These are phyloP conservation scores for Pleuronectes platessa DNA, from an alignment of 2,113 vertebrate genomes.

Conservation along the genomic window DNA sequence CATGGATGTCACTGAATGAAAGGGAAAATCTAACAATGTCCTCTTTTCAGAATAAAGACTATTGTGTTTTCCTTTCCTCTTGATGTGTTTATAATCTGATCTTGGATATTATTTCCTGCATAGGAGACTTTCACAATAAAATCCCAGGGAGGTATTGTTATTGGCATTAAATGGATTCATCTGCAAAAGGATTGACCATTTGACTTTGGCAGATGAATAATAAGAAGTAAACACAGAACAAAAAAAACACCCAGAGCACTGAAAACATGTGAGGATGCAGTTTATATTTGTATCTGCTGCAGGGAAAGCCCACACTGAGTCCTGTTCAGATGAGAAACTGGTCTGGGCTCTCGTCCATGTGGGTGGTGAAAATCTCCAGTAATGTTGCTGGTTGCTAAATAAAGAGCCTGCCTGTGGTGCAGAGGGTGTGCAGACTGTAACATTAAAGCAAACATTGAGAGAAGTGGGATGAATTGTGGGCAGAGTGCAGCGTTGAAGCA, in stretches of 20 bases:
- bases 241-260: background rate
- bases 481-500: constrained; percentile 14
- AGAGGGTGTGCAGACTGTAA: constrained; percentile 19
- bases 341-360: constrained; percentile 3
- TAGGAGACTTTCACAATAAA: background rate
- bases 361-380: constrained; percentile 24
- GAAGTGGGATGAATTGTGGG: constrained; percentile 37
- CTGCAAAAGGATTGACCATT: background rate
- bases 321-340: constrained; percentile 2
- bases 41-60: background rate
- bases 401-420: constrained; percentile 16
- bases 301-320: background rate
- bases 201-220: background rate
- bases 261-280: background rate
- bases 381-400: constrained; percentile 41
- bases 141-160: background rate
- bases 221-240: background rate
- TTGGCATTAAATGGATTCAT: background rate
- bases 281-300: background rate
- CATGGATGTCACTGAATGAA: background rate
- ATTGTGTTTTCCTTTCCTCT: background rate
- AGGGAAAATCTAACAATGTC: background rate
- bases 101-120: background rate
- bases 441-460: constrained; percentile 33
- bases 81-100: background rate